These are phyloP conservation scores for Lepidochrysops patricia DNA, from an alignment of 2,888 invertebrate genomes.

Conservation along the genomic window DNA sequence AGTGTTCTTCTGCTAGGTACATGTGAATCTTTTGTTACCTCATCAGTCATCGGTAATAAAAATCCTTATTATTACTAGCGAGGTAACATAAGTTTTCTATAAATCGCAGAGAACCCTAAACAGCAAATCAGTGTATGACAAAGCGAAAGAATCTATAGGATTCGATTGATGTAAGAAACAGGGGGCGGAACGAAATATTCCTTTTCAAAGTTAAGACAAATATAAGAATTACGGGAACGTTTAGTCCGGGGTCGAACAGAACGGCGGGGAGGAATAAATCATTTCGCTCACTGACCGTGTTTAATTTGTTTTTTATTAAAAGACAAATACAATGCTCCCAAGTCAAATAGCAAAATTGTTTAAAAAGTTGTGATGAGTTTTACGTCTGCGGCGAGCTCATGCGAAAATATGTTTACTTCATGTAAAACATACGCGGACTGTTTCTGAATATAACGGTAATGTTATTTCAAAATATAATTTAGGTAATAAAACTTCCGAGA, in stretches of 20 bases:
- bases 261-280: neutral
- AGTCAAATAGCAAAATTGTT: neutral
- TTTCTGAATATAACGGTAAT: too few relatives aligned
- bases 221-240: neutral
- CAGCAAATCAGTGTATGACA: neutral
- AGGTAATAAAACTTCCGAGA: neutral
- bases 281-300: neutral
- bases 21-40: too few relatives aligned
- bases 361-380: neutral
- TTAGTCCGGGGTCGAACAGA: neutral
- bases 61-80: too few relatives aligned
- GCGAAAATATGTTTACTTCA: neutral
- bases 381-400: neutral
- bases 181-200: neutral
- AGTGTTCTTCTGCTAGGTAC: too few relatives aligned
- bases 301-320: constrained; percentile 3
- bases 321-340: neutral
- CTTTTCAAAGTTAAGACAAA: neutral
- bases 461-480: too few relatives aligned
- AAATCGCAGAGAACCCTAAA: neutral
- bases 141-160: neutral
- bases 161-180: neutral
- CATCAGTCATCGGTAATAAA: too few relatives aligned
- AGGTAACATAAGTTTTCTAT: too few relatives aligned
- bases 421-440: neutral